Evolutionary conservation across 1,140 invertebrate genomes (phyloP), one percentile per base, ranked within the genome.

Genomic region (Drosophila lacteicornis): DNA sequence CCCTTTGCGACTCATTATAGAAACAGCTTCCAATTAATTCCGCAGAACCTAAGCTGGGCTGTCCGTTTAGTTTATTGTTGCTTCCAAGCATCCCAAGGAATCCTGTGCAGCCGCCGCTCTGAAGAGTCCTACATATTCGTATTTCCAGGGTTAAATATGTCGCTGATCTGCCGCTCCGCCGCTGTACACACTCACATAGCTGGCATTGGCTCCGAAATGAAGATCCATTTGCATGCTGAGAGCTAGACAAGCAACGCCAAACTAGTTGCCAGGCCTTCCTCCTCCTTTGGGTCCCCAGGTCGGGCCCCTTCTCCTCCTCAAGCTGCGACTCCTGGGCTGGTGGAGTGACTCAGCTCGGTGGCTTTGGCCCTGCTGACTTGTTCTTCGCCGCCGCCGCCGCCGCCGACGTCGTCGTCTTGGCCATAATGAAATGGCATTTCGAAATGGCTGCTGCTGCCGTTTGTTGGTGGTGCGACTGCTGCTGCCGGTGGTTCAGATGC

Each of bases 341-440:
- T 57, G 65, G 40, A 79, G 80, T 87, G 84, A 90, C 73, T 90
- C 84, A 88, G 86, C 84, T 56, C 50, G 62, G 70, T 69, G 36
- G 51, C 57, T 61, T 74, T 50, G 62, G 66, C 50, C 45, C 36
- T 56, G 36, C 53, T 58, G 67, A 57, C 56, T 51, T 47, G 62
- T 68, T 77, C 75, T 75, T 67, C 46, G 47, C 53, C 53, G 53
- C 36, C 53, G 19, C 36, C 53, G 19, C 19, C 19, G 19, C 19
- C 19, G 19, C 19, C 19, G 19, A 22, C 19, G 19, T 22, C 19
- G 19, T 22, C 19, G 50, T 70, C 58, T 73, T 76, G 75, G 75
- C 59, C 79, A 82, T 91, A 91, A 90, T 90, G 86, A 90, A 90
- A 90, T 91, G 85, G 51, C 86, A 88, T 91, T 88, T 88, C 71